Conservation (phyloP, 2,797 vertebrate genomes). For the Halcyon leucocephala region DNA sequence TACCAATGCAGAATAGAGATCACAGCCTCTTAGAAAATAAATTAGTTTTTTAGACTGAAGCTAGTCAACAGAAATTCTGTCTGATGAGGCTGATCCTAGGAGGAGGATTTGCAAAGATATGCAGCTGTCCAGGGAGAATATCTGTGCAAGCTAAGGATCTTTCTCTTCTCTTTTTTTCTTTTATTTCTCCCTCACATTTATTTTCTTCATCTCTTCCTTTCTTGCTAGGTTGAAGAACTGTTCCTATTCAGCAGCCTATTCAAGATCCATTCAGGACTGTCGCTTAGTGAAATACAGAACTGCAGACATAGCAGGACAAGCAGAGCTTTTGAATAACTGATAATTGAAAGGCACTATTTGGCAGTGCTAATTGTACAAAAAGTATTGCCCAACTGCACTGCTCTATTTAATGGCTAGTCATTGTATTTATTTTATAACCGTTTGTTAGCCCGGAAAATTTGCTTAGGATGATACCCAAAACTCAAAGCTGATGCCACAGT, state of each 20-base stretch:
- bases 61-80: not conserved
- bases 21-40: not conserved
- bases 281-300: not conserved
- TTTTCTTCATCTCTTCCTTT: not conserved
- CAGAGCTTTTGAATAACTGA: not conserved
- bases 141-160: not conserved
- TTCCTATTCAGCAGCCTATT: not conserved
- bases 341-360: not conserved
- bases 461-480: conserved; percentile 8
- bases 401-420: not conserved
- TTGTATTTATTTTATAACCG: conserved; percentile 4
- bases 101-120: not conserved
- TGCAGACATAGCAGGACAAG: not conserved
- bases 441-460: conserved; percentile 41
- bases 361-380: not conserved
- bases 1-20: not conserved
- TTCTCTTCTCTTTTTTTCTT: not conserved
- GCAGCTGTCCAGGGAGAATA: not conserved
- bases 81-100: not conserved
- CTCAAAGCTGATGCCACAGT: not conserved
- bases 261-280: not conserved
- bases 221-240: not conserved
- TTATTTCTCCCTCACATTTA: not conserved
- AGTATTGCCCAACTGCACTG: not conserved
- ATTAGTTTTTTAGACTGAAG: not conserved